Evolutionary conservation across 2,888 invertebrate genomes (phyloP).

Genomic region (Beris morrisii): DNA sequence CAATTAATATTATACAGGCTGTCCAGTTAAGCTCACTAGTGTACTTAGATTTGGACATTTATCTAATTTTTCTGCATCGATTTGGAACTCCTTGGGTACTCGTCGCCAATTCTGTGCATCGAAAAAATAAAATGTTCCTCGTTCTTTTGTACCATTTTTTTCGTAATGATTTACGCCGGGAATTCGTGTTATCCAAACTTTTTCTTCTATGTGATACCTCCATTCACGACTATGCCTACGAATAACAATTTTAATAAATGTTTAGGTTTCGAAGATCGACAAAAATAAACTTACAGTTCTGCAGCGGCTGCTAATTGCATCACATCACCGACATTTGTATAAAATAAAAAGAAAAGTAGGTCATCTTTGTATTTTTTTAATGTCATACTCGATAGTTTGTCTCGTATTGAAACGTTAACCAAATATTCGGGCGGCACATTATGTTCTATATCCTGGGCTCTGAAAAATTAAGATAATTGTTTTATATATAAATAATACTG

Average conservation of each 20-base stretch:
- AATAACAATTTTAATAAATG: conserved; percentile 33
- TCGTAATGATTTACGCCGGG: conserved; percentile 93
- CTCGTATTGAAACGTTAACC: conserved; percentile 94
- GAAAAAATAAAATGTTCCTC: conserved; percentile 99
- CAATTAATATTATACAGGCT: conserved; percentile 55
- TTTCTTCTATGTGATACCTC: conserved; percentile 99
- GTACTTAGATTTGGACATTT: conserved; percentile 61
- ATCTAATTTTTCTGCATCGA: conserved; percentile 99
- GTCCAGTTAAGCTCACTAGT: conserved; percentile 56
- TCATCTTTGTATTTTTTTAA: conserved; percentile 98
- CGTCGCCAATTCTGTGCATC: conserved; percentile 99
- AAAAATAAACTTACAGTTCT: conserved; percentile 80
- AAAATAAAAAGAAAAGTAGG: conserved; percentile 98
- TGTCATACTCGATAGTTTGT: conserved; percentile 93
- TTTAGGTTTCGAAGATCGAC: conserved; percentile 27
- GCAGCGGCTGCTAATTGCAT: conserved; percentile 96
- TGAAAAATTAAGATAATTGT: conserved; percentile 48
- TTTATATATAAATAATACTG: not conserved
- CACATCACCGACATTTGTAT: conserved; percentile 97
- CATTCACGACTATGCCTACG: conserved; percentile 95
- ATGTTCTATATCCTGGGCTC: conserved; percentile 98
- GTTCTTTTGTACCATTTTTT: conserved; percentile 94
- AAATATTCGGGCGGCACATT: conserved; percentile 98
- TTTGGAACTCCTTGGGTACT: conserved; percentile 97
- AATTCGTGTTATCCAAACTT: conserved; percentile 98